A percentile compares a stretch with the other conserved stretches of the same genome.
Conservation (phyloP, 2,797 vertebrate genomes). For the Falco biarmicus region DNA sequence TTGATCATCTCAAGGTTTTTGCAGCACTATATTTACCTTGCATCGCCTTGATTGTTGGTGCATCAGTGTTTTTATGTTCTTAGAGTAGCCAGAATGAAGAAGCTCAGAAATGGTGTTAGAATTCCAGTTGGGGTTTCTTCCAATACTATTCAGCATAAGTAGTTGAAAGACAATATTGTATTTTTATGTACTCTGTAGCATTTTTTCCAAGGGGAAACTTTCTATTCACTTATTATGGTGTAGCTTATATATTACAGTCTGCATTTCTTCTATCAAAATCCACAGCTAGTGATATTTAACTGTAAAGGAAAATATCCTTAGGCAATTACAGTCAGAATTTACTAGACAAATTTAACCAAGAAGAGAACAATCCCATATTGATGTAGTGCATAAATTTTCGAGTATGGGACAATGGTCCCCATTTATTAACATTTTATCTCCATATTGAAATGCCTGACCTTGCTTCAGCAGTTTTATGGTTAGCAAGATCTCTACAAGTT, state of each 20-base stretch:
- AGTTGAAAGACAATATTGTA: not conserved
- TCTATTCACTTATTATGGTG: not conserved
- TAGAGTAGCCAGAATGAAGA: not conserved
- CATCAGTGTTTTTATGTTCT: not conserved
- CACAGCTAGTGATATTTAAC: constrained; percentile 70
- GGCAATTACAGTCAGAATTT: constrained; percentile 65
- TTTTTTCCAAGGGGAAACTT: not conserved
- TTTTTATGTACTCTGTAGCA: constrained; percentile 1
- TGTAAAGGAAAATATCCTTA: constrained; percentile 64
- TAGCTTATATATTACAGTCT: constrained; percentile 57
- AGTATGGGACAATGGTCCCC: constrained; percentile 42
- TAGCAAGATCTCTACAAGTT: constrained; percentile 43
- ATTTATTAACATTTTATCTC: constrained; percentile 64
- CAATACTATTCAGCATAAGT: constrained; percentile 25
- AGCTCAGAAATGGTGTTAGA: not conserved
- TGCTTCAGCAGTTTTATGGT: constrained; percentile 72
- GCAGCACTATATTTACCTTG: not conserved
- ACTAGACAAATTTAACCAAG: constrained; percentile 55
- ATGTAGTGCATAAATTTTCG: constrained; percentile 46
- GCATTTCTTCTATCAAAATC: constrained; percentile 64
- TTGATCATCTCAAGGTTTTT: not conserved
- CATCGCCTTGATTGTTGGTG: not conserved
- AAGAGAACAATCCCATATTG: constrained; percentile 19
- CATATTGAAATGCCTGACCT: constrained; percentile 53
- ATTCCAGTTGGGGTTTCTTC: not conserved